phyloP scores from a whole-genome alignment of 2,113 vertebrate species.

The Progne subis region DNA sequence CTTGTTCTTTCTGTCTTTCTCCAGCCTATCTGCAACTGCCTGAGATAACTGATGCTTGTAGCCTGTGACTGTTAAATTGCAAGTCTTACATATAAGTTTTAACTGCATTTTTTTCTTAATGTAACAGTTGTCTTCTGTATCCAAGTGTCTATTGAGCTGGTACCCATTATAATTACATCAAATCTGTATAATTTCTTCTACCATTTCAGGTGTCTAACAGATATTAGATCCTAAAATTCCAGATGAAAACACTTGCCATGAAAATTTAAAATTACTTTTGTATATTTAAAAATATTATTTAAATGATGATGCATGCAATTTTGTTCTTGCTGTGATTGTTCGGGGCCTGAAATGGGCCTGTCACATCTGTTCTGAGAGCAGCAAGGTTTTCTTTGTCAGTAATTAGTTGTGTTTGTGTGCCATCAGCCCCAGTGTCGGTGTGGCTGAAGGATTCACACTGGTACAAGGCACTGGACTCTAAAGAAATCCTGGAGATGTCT shows the following conservation, averaged over 20 bases:
- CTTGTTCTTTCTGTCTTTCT: background rate
- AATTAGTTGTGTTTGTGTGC: background rate
- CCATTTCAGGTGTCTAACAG: background rate
- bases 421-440: background rate
- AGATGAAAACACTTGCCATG: background rate
- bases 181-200: background rate
- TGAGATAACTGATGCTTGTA: background rate
- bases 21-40: background rate
- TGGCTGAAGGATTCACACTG: background rate
- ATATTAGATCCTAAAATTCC: background rate
- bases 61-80: background rate
- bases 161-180: background rate
- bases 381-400: background rate
- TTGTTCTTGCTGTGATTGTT: background rate
- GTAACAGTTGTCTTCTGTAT: background rate
- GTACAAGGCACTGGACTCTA: background rate
- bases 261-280: background rate
- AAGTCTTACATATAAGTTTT: fast-evolving
- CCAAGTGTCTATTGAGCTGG: background rate
- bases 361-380: background rate
- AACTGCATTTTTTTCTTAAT: background rate
- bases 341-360: background rate
- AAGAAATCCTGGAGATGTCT: background rate
- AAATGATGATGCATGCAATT: background rate
- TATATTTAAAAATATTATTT: background rate